phyloP scores from a whole-genome alignment of 1,140 invertebrate genomes.

The Goniozus legneri region DNA sequence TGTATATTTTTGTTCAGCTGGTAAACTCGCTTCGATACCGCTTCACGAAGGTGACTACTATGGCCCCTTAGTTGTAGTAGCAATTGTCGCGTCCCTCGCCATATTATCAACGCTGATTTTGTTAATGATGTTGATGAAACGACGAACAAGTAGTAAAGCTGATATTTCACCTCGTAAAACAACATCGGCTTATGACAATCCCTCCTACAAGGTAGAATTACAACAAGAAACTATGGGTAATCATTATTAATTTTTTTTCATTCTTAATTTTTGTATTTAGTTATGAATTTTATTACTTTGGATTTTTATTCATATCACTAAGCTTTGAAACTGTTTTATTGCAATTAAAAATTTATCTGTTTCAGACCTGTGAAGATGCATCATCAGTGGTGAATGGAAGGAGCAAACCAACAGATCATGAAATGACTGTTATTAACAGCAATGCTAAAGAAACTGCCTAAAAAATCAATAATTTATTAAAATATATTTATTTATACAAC shows the following conservation, averaged over 20 bases:
- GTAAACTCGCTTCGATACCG: constrained; percentile 61
- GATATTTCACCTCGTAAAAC: constrained; percentile 66
- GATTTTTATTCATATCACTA: not conserved
- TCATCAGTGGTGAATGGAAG: no score
- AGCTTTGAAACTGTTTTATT: constrained; percentile 1
- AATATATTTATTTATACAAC: constrained; percentile 34
- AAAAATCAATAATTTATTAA: constrained; percentile 35
- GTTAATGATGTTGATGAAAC: constrained; percentile 73
- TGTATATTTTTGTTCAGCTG: constrained; percentile 34
- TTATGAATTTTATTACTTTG: constrained; percentile 2
- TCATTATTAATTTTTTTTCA: constrained; percentile 44
- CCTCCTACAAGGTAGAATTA: constrained; percentile 89
- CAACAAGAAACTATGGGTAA: constrained; percentile 88
- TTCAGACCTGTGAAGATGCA: constrained; percentile 50
- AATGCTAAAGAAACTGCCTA: constrained; percentile 39
- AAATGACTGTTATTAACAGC: constrained; percentile 43
- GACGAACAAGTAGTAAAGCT: constrained; percentile 63
- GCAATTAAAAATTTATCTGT: constrained; percentile 5
- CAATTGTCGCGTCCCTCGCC: constrained; percentile 79
- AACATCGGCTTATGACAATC: constrained; percentile 85
- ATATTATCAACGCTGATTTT: constrained; percentile 77
- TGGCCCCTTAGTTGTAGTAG: constrained; percentile 79
- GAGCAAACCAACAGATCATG: constrained; percentile 41
- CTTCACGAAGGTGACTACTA: constrained; percentile 73
- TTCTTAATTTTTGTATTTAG: constrained; percentile 10